A percentile compares a stretch with the other conserved stretches of the same genome.
Evolutionary conservation across 2,797 vertebrate species (phyloP).

Genomic region (Sebastes minor): DNA sequence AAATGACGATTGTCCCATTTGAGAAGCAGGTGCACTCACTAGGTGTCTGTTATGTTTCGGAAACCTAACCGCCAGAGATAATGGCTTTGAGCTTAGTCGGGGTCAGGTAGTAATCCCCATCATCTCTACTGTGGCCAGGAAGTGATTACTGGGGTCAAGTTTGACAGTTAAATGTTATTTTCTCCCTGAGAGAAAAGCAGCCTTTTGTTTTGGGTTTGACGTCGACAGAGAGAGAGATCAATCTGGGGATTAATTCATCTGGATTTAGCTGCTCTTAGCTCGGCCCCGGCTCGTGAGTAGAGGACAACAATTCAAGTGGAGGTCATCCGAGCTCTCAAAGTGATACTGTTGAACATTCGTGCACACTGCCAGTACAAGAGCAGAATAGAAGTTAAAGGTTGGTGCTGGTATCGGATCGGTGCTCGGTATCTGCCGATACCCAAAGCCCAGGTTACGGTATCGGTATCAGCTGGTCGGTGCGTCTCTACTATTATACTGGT

Average conservation of each 20-base stretch:
- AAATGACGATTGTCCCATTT: neutral
- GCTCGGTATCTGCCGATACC: no score
- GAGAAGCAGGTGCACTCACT: neutral
- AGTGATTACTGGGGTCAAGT: constrained; percentile 22
- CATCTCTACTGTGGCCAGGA: neutral
- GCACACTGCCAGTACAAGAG: neutral
- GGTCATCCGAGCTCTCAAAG: neutral
- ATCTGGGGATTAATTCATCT: constrained; percentile 20
- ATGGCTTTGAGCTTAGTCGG: constrained; percentile 14
- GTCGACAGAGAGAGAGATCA: neutral
- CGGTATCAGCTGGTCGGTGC: no score
- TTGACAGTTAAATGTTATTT: constrained; percentile 3
- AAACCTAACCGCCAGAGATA: neutral
- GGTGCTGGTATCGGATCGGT: neutral
- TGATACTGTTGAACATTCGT: neutral
- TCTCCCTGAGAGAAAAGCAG: neutral
- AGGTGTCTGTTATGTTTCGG: neutral
- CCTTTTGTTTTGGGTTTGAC: constrained; percentile 30
- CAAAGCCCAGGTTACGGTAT: no score
- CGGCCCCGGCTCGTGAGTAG: neutral
- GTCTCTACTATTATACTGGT: neutral
- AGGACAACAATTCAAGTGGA: constrained; percentile 3
- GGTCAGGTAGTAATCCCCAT: constrained; percentile 1
- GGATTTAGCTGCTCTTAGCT: constrained; percentile 40
- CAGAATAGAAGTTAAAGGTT: neutral